Evolutionary conservation across 2,797 vertebrate species (phyloP), one percentile per base, ranked within the genome.

Genomic region (Anguilla obscura): DNA sequence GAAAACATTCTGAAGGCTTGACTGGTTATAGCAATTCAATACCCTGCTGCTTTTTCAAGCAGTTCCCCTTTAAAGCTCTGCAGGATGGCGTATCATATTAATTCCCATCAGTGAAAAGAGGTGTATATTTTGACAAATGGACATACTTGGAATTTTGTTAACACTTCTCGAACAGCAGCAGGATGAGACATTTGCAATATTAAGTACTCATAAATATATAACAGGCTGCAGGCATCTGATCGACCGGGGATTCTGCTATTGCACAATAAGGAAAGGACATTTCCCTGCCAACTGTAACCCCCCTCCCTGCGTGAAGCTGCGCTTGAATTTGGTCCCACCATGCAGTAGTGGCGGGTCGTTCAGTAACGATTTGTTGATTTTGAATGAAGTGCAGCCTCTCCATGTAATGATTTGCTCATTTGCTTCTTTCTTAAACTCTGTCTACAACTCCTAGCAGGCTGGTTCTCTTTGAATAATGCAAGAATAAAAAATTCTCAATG

Each of bases 11-110:
- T 6, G 60, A 63, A 69, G 63, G 63, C 24, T 69, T n/a, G 63
- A 8, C 63, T 69, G 63, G 63, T 27, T n/a, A 69, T 69, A 69
- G 63, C 63, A n/a, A 69, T 69, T 69, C 63, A 69, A 69, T 69
- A 27, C 24, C 24, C 63, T 69, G 63, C 63, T 6, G 27, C 63
- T 7, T n/a, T 27, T n/a, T 9, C 5, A 69, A 27, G 63, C 24
- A n/a, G 63, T 69, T 69, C n/a, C n/a, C 63, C 63, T 69, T 69
- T 69, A 58, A 58, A 18, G 63, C 63, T 69, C n/a, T 27, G 63
- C 7, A 69, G 56, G 56, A 58, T 58, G 56, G 24, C 63, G 9
- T 69, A n/a, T 69, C 24, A 27, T 69, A 69, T 69, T 69, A 69
- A 69, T 69, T 69, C 63, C 63, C 63, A 69, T 69, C 24, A 69